Base-by-base conservation (phyloP, 2,797 vertebrate species). In the Otus scops region DNA sequence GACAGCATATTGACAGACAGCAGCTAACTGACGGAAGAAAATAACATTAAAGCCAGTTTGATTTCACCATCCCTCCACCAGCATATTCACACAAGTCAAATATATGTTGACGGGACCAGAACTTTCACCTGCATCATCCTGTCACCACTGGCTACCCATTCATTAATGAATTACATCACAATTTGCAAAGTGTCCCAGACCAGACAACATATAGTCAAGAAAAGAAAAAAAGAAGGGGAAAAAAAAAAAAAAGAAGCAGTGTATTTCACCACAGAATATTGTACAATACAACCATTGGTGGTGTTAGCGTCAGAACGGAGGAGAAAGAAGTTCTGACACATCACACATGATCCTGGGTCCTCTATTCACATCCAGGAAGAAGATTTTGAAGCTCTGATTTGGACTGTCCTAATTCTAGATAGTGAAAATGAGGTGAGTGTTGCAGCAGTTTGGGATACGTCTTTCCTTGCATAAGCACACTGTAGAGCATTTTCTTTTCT, bases 211-310 rank as follows among this genome's bases (percentile, higher is more conserved):
- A 36, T 0, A 36, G 6, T 51, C n/a, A 56, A 51, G 8, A 10
- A 23, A 50, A 59, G 5, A 6, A 27, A n/a, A 36, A 39, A 59
- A 11, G 0, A 15, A 4, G 1, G 1, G 13, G 38, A 5, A 13
- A 5, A 11, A 3, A 19, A 7, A 10, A 27, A 34, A 6, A 1
- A 2, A 74, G 17, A 7, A 70, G 8, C n/a, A 30, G 24, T 38
- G 24, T 65, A 53, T 89, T 89, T 80, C 38, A 47, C 38, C 56
- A 83, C 14, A 59, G 36, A 71, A 16, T 63, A 39, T 41, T 9
- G 38, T 32, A 57, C 15, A 48, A 74, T 43, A 28, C 9, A 13
- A 10, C 26, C 11, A 11, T 6, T 34, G 8, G 9, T 60, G 9
- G 13, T 54, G 12, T 43, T 57, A 86, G 22, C 1, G 0, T 38